Evolutionary conservation across 2,797 vertebrate genomes (phyloP).

Genomic region (Moxostoma hubbsi): DNA sequence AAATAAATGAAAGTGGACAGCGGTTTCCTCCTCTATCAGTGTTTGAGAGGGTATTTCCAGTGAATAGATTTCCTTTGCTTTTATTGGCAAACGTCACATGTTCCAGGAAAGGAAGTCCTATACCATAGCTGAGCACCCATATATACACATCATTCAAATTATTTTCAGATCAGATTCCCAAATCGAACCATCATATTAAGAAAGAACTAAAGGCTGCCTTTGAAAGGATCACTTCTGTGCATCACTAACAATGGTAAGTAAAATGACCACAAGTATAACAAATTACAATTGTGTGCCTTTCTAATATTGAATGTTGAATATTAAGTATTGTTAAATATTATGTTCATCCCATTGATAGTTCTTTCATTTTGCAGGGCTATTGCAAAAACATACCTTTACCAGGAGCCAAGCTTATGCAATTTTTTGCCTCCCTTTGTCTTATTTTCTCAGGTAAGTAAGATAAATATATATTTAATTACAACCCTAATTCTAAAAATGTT

Average conservation of each 20-base stretch:
- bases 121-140: not conserved
- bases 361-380: slow-evolving; percentile 57
- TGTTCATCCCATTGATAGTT: not conserved
- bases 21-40: not conserved
- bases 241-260: slow-evolving; percentile 69
- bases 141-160: slow-evolving; percentile 58
- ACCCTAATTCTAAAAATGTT: not conserved
- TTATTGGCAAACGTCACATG: too few relatives aligned
- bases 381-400: not conserved
- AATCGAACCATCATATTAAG: slow-evolving; percentile 5
- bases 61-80: slow-evolving; percentile 62
- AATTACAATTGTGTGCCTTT: not conserved
- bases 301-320: not conserved
- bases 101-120: too few relatives aligned
- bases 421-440: slow-evolving; percentile 58
- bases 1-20: not conserved
- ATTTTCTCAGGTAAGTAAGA: slow-evolving; percentile 69
- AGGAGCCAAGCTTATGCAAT: slow-evolving; percentile 40
- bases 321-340: slow-evolving; percentile 1
- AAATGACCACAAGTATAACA: too few relatives aligned
- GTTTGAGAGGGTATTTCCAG: slow-evolving; percentile 46
- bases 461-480: not conserved
- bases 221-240: slow-evolving; percentile 1
- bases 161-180: slow-evolving; percentile 24
- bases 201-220: slow-evolving; percentile 1